Conservation (phyloP, 2,888 invertebrate genomes). For the Leptura quadrifasciata region DNA sequence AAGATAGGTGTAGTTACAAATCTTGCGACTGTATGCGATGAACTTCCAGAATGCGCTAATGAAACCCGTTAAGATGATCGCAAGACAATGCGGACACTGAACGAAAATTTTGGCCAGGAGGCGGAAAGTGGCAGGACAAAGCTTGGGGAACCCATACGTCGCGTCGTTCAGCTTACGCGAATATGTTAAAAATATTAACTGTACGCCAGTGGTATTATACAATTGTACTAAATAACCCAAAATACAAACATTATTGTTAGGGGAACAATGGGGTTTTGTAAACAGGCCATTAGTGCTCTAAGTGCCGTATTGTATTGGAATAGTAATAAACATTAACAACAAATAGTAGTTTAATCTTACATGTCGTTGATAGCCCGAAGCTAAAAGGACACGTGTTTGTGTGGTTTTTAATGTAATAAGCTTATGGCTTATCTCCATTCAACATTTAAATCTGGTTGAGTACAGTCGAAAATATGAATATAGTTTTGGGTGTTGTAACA, state of each 20-base stretch:
- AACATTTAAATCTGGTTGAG: constrained; percentile 15
- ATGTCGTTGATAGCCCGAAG: not conserved
- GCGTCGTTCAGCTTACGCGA: not conserved
- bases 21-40: no score
- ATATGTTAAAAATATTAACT: not conserved
- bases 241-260: not conserved
- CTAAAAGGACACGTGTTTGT: constrained; percentile 4
- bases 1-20: no score
- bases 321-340: not conserved
- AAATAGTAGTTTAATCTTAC: not conserved
- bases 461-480: constrained; percentile 29
- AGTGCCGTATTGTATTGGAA: not conserved
- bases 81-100: no score
- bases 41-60: no score
- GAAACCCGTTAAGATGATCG: no score
- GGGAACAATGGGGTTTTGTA: not conserved
- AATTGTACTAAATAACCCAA: not conserved
- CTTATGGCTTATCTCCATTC: constrained; percentile 19
- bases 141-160: not conserved
- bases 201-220: not conserved
- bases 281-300: not conserved
- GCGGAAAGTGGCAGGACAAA: no score
- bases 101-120: no score
- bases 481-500: not conserved
- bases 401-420: constrained; percentile 15